phyloP scores from a whole-genome alignment of 2,113 vertebrate species.

The Himantopus leucocephalus region DNA sequence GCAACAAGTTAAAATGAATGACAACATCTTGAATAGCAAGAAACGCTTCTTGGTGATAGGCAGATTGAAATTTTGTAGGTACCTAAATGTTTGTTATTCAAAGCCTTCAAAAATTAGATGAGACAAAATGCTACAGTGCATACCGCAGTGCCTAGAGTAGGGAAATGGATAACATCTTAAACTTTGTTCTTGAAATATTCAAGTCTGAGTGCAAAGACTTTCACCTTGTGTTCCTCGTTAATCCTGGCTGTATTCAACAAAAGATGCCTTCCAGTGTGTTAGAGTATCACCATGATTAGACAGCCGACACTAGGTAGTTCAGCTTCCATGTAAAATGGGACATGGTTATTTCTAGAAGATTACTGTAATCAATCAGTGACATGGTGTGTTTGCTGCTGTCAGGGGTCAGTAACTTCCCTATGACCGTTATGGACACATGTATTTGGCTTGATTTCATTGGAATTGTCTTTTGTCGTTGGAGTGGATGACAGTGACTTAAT shows the following conservation, averaged over 20 bases:
- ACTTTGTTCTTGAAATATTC: not conserved
- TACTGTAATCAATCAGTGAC: not conserved
- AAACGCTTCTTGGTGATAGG: not conserved
- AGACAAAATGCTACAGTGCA: not conserved
- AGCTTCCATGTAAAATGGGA: not conserved
- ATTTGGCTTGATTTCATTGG: not conserved
- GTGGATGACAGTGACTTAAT: not conserved
- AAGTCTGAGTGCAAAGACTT: not conserved
- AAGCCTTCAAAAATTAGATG: not conserved
- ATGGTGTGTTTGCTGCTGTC: not conserved
- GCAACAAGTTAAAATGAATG: not conserved
- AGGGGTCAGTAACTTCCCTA: not conserved
- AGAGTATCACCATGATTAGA: not conserved
- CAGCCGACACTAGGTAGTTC: not conserved
- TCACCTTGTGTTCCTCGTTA: not conserved
- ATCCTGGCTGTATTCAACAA: not conserved
- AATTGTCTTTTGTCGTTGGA: not conserved
- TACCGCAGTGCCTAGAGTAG: not conserved
- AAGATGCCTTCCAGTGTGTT: not conserved
- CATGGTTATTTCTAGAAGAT: not conserved
- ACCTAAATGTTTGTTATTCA: not conserved
- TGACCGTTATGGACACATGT: not conserved
- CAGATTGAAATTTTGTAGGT: not conserved
- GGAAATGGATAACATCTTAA: not conserved
- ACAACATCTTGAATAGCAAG: not conserved